These are phyloP conservation scores for Cheilosia grossa DNA, from an alignment of 2,888 invertebrate genomes.

Conservation along the genomic window DNA sequence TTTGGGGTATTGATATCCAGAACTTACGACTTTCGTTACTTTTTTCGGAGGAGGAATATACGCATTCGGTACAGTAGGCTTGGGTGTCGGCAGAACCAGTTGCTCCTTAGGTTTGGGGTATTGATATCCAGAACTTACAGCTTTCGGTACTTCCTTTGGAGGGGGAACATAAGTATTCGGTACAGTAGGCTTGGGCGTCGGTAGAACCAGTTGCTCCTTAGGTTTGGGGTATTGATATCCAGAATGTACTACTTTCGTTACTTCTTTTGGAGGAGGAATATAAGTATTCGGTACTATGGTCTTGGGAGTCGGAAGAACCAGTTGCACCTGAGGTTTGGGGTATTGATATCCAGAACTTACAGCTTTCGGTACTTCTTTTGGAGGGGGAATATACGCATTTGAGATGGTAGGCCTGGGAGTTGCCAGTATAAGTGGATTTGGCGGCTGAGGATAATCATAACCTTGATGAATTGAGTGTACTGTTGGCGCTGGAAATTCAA, in stretches of 20 bases:
- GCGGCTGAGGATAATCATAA: too few species aligned
- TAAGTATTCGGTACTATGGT: constrained; percentile 3
- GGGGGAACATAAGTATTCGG: constrained; percentile 21
- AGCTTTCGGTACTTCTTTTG: too few species aligned
- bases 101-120: neutral
- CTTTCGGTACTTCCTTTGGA: neutral
- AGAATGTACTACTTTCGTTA: neutral
- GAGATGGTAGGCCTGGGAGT: too few species aligned
- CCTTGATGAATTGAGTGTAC: too few species aligned
- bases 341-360: neutral
- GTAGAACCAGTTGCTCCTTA: too few species aligned
- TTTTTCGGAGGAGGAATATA: too few species aligned
- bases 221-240: constrained; percentile 23
- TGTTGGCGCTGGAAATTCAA: constrained; percentile 1
- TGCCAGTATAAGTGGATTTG: too few species aligned
- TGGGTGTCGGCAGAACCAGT: neutral
- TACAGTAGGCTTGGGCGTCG: neutral
- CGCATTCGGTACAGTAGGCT: too few species aligned
- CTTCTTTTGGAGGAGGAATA: constrained; percentile 9
- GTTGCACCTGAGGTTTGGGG: constrained; percentile 5
- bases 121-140: constrained; percentile 4
- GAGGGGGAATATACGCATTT: too few species aligned
- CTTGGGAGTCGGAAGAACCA: constrained; percentile 25
- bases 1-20: constrained; percentile 32
- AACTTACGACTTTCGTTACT: too few species aligned